Evolutionary conservation across 1,140 invertebrate species (phyloP).

Genomic region (Brachionus plicatilis): DNA sequence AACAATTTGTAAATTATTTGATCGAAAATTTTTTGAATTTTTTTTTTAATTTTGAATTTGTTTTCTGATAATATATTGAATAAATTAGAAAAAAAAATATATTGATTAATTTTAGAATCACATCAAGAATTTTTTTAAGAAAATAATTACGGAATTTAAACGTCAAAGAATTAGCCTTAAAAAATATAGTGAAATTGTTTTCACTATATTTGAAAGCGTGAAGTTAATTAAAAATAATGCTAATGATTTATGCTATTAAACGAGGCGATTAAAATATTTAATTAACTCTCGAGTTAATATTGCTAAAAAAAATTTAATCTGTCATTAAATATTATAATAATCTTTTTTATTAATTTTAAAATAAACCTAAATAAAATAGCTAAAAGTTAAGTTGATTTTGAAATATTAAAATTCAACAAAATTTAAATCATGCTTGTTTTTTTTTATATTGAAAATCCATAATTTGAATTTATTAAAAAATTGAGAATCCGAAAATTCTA

Average conservation of each 20-base stretch:
- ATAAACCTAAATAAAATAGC: background rate
- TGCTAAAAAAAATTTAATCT: background rate
- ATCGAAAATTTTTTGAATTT: background rate
- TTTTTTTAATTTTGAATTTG: too few relatives aligned
- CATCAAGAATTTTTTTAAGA: too few relatives aligned
- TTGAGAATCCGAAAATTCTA: background rate
- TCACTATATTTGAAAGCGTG: background rate
- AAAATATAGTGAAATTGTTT: background rate
- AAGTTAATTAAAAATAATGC: background rate
- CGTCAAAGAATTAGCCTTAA: background rate
- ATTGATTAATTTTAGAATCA: too few relatives aligned
- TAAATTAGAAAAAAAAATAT: too few relatives aligned
- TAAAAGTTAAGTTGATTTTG: background rate
- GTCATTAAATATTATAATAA: background rate
- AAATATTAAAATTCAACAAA: background rate
- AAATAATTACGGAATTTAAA: too few relatives aligned
- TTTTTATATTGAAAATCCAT: background rate
- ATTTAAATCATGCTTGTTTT: conserved; percentile 12
- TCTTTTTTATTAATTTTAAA: background rate
- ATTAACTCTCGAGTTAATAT: background rate
- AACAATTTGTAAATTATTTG: background rate
- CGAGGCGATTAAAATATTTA: background rate
- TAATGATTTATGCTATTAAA: background rate
- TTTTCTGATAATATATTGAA: too few relatives aligned
- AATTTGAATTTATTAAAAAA: background rate